These are phyloP conservation scores for Coregonus sp. DNA, from an alignment of 2,797 vertebrate species.

Conservation along the genomic window DNA sequence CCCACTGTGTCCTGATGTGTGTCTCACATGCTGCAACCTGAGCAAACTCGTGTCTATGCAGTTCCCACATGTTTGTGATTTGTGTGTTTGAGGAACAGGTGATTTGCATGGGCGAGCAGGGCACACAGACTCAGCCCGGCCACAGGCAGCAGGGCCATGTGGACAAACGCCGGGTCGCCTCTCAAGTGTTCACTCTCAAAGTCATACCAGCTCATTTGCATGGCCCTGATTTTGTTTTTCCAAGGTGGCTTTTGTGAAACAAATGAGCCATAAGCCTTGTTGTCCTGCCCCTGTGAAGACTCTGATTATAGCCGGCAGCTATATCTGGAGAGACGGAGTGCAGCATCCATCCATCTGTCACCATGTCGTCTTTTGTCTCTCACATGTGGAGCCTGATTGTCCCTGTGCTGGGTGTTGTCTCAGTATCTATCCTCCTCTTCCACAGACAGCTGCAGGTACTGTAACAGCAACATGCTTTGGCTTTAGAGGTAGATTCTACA, in stretches of 20 bases:
- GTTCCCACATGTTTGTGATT: background rate
- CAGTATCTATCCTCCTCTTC: constrained; percentile 36
- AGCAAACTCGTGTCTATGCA: background rate
- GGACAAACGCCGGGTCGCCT: background rate
- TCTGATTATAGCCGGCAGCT: background rate
- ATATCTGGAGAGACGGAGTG: background rate
- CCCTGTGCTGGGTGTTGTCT: constrained; percentile 39
- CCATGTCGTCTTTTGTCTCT: constrained; percentile 49
- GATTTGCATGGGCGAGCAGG: background rate
- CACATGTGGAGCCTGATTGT: constrained; percentile 47
- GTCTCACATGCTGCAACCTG: background rate
- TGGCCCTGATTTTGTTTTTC: constrained; percentile 66
- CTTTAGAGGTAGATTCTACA: background rate
- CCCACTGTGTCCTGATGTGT: background rate
- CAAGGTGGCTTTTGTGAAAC: constrained; percentile 72
- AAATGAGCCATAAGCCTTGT: constrained; percentile 66
- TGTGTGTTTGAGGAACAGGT: background rate
- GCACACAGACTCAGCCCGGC: background rate
- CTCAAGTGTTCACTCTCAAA: background rate
- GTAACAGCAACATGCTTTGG: background rate
- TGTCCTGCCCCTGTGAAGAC: constrained; percentile 26
- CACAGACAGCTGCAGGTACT: constrained; percentile 55
- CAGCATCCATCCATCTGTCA: constrained; percentile 2
- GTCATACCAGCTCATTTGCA: constrained; percentile 67
- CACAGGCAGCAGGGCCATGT: background rate